Percentiles rank a stretch among this genome's conserved stretches.
Evolutionary conservation across 2,113 vertebrate genomes (phyloP).

Genomic region (Meles meles): DNA sequence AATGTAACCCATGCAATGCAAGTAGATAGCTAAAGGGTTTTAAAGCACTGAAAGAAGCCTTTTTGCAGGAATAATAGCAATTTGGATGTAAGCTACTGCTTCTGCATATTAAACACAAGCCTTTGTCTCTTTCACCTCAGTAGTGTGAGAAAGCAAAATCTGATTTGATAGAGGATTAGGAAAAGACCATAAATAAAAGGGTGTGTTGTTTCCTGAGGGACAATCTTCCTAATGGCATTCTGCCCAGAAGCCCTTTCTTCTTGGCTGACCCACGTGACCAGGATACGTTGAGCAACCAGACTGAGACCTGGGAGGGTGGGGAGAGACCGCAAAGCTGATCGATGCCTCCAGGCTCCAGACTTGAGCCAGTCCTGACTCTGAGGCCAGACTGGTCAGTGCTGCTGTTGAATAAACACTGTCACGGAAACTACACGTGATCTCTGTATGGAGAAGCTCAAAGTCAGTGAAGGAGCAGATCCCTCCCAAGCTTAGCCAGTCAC

Average conservation of each 20-base stretch:
- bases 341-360: not conserved
- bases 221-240: constrained; percentile 50
- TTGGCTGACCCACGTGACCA: not conserved
- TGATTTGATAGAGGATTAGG: constrained; percentile 18
- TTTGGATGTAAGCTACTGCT: constrained; percentile 26
- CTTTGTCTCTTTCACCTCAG: constrained; percentile 61
- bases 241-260: constrained; percentile 56
- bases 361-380: not conserved
- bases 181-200: constrained; percentile 60
- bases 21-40: constrained; percentile 28
- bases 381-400: not conserved
- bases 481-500: not conserved
- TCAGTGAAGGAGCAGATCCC: not conserved
- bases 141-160: constrained; percentile 56
- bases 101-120: constrained; percentile 52
- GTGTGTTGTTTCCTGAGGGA: constrained; percentile 45
- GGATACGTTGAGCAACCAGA: not conserved
- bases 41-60: not conserved
- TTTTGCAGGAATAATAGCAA: constrained; percentile 28
- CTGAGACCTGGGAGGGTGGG: not conserved
- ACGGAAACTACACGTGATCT: not conserved
- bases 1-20: constrained; percentile 23
- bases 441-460: not conserved
- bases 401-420: not conserved
- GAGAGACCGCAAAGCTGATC: not conserved